Percentiles rank a stretch among this genome's conserved stretches.
Evolutionary conservation across 2,797 vertebrate species (phyloP).

Genomic region (Stomatorhinus walkeri): DNA sequence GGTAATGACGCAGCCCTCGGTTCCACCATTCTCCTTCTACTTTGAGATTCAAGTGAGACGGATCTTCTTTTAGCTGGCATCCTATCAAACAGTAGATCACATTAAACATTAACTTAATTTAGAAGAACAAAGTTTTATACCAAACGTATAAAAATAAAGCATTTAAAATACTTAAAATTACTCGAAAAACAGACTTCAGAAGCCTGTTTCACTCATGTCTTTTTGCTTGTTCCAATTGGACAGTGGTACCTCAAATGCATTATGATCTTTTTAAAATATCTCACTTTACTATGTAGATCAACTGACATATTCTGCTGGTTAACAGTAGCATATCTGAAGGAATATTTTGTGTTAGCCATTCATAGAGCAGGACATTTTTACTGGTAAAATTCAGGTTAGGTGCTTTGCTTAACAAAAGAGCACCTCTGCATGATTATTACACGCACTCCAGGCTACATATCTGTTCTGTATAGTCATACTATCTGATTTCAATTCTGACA

Average conservation of each 20-base stretch:
- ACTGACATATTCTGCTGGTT: not conserved
- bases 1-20: constrained; percentile 42
- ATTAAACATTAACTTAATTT: not conserved
- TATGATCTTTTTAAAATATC: not conserved
- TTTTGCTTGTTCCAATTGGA: not conserved
- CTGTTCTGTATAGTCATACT: not conserved
- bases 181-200: constrained; percentile 25
- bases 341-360: not conserved
- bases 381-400: not conserved
- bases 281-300: not conserved
- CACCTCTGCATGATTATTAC: not conserved
- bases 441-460: not conserved
- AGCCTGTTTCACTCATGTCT: constrained; percentile 5
- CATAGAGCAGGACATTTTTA: not conserved
- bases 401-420: not conserved
- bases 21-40: constrained; percentile 58
- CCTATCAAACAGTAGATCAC: constrained; percentile 40
- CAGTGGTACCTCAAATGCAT: not conserved
- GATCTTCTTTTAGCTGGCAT: constrained; percentile 66
- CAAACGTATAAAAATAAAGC: not conserved
- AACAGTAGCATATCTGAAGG: not conserved
- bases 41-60: constrained; percentile 49
- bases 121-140: not conserved
- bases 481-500: not conserved
- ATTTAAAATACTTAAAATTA: constrained; percentile 28